Evolutionary conservation across 2,888 invertebrate genomes (phyloP), one percentile per base, ranked within the genome.

Genomic region (Tiliacea aurago): DNA sequence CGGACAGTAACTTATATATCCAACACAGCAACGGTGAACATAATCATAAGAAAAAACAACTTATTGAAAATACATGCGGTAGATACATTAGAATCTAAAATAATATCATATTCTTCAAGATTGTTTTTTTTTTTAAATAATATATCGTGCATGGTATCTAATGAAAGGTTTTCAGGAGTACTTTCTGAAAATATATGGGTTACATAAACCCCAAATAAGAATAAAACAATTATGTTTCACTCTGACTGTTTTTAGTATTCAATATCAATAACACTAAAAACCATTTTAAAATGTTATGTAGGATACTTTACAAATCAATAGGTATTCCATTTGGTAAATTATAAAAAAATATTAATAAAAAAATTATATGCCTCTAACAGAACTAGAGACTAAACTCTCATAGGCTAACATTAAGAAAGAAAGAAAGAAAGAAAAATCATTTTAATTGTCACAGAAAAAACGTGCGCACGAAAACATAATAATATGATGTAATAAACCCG

Each of bases 1-100:
- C 70, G 0, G 74, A 84, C 55, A 41, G 7, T 23, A 11, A 61
- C 2, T 43, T 83, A 37, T 45, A 61, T 6, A 59, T 85, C 11
- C 13, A 64, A 55, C 64, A 64, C 33, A n/a, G 41, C 59, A 59
- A 76, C 28, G 20, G 15, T 15, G 78, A 71, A 18, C 84, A 84
- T 58, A 63, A 28, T 28, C 84, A 84, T 71, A 37, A 47, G 4
- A 80, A 65, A 64, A 80, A 67, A 37, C 20, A 20, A 18, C 56
- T 80, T 33, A 62, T 80, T 28, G 11, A 55, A 59, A 64, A 28
- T 9, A 11, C 10, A n/a, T 10, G 13, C 13, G 75, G 75, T 4
- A 59, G 28, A 49, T 84, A 84, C 15, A 67, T 75, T 28, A 73
- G 84, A 45, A 0, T 83, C 4, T 83, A 70, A 65, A 62, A 65